Conservation (phyloP, 2,797 vertebrate species). For the Enoplosus armatus region DNA sequence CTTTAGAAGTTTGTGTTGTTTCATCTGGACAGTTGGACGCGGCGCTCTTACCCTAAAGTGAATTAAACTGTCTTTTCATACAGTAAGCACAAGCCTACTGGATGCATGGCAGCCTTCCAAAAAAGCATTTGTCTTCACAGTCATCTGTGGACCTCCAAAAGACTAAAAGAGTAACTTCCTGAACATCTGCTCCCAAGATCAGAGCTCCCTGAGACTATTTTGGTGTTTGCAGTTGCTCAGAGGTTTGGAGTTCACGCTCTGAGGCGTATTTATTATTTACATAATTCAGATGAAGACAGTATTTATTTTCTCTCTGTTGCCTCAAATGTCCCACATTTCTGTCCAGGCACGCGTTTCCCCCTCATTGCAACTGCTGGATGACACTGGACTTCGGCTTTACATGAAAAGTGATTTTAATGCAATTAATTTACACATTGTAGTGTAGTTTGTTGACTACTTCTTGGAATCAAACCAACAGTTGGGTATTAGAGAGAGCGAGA, state of each 20-base stretch:
- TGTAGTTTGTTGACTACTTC: constrained; percentile 11
- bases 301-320: constrained; percentile 81
- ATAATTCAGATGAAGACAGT: constrained; percentile 71
- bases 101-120: constrained; percentile 45
- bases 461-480: constrained; percentile 55
- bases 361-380: constrained; percentile 11
- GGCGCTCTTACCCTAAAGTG: neutral
- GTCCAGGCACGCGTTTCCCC: constrained; percentile 23
- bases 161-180: constrained; percentile 78
- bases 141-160: constrained; percentile 70
- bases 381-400: neutral
- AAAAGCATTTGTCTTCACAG: constrained; percentile 49
- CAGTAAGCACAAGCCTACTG: constrained; percentile 15
- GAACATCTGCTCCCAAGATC: constrained; percentile 85
- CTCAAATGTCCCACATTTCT: constrained; percentile 49
- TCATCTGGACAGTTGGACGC: neutral
- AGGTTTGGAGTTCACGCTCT: constrained; percentile 73
- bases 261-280: constrained; percentile 80
- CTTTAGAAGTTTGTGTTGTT: neutral
- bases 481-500: constrained; percentile 34
- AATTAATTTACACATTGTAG: neutral
- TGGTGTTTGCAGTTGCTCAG: constrained; percentile 75
- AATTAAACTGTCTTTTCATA: constrained; percentile 6
- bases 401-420: constrained; percentile 19
- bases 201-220: constrained; percentile 79